phyloP scores from a whole-genome alignment of 2,797 vertebrate species.

The Phrynocephalus vlangalii region DNA sequence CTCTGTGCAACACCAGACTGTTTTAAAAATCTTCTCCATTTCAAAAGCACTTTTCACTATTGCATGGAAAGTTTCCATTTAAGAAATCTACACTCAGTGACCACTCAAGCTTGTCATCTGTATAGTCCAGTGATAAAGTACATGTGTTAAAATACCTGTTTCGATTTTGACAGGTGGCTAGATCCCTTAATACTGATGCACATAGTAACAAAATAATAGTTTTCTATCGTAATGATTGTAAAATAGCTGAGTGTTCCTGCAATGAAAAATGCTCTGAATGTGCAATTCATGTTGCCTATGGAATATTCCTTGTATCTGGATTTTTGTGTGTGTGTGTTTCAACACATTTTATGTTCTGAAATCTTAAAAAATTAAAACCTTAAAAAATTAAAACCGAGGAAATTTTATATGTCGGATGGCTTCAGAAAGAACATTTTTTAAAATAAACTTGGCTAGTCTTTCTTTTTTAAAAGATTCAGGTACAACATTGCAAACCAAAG shows the following conservation, averaged over 20 bases:
- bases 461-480: background rate
- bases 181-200: background rate
- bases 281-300: background rate
- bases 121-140: background rate
- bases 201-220: background rate
- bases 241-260: background rate
- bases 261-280: background rate
- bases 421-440: slow-evolving; percentile 10
- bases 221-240: background rate
- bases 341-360: background rate
- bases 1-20: background rate
- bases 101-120: background rate
- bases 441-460: background rate
- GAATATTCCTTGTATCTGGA: background rate
- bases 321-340: no score
- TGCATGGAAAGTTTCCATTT: background rate
- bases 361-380: background rate
- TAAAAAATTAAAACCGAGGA: background rate
- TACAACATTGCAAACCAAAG: background rate
- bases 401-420: background rate
- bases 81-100: background rate
- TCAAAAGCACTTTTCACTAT: background rate
- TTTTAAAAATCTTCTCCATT: slow-evolving; percentile 14
- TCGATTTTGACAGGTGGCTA: background rate
- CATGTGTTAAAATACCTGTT: background rate